Evolutionary conservation across 2,113 vertebrate genomes (phyloP), one percentile per base, ranked within the genome.

Genomic region (Cercocebus atys): DNA sequence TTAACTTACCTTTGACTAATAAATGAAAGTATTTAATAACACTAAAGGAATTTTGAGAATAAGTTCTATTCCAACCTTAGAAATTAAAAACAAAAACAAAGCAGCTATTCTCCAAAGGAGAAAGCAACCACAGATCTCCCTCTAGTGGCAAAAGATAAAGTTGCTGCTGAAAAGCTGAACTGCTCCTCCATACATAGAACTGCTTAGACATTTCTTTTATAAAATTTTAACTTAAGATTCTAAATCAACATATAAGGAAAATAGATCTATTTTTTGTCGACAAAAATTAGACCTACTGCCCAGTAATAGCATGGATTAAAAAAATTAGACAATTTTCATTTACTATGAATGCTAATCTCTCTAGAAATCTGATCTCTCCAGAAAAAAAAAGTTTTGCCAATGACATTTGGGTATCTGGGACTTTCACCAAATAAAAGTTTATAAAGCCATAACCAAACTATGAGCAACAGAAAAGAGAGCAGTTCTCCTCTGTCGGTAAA

Each of bases 1-100:
- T 84, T 96, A 97, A 96, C 80, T 97, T 96, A 97, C 27, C 45
- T 94, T 95, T 87, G 64, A 97, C 64, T 92, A 96, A 92, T 78
- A 96, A 95, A 95, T 96, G 52, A 98, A 97, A 95, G 17, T 68
- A 93, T 82, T 96, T 94, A 97, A 82, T 91, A 96, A 50, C 90
- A 96, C 78, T 93, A 97, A 97, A 96, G 50, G 9, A 94, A 87
- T 35, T 76, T 61, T 86, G 55, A 97, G 40, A 23, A 96, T 52
- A 81, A 96, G 61, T 20, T 92, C 61, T 70, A 93, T 93, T 95
- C 14, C 32, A 52, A 82, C 35, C 40, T 47, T 18, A 10, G 35
- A 70, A 97, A 90, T 93, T 68, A 76, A 96, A 93, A 94, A 83
- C 27, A 90, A 97, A 97, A 97, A 61, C 94, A 87, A 97, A 97